These are phyloP conservation scores for Saguinus oedipus DNA, from an alignment of 2,797 vertebrate species.

Conservation along the genomic window DNA sequence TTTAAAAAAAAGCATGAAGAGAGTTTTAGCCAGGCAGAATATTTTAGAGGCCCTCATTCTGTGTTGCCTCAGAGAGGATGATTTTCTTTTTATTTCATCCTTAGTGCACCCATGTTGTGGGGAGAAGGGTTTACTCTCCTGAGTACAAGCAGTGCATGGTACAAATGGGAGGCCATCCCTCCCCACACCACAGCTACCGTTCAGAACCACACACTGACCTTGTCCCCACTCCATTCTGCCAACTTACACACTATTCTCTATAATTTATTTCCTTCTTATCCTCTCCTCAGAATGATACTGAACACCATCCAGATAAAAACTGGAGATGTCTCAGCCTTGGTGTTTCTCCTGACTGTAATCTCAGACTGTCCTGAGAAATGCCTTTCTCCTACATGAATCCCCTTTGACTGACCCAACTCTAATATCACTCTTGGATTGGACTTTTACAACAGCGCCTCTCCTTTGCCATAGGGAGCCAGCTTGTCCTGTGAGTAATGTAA, in stretches of 20 bases:
- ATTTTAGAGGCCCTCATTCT: not conserved
- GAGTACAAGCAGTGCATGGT: not conserved
- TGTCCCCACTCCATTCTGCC: not conserved
- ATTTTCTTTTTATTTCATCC: not conserved
- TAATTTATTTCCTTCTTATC: not conserved
- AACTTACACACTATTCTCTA: not conserved
- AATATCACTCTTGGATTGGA: not conserved
- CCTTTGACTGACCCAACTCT: not conserved
- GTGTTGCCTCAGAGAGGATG: not conserved
- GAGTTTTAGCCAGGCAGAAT: not conserved
- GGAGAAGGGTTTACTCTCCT: not conserved
- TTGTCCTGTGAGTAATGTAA: not conserved
- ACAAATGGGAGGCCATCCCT: rapidly evolving
- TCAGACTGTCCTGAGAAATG: not conserved
- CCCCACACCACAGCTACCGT: not conserved
- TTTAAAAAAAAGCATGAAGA: not conserved
- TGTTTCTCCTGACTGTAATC: not conserved
- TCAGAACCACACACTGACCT: not conserved
- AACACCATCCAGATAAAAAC: not conserved
- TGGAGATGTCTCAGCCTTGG: not conserved
- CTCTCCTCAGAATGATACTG: not conserved
- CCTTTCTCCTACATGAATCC: not conserved
- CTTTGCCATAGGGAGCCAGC: not conserved
- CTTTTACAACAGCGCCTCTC: not conserved
- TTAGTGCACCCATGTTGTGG: not conserved